Evolutionary conservation across 2,888 invertebrate genomes (phyloP).

Genomic region (Ptilodon capucinus): DNA sequence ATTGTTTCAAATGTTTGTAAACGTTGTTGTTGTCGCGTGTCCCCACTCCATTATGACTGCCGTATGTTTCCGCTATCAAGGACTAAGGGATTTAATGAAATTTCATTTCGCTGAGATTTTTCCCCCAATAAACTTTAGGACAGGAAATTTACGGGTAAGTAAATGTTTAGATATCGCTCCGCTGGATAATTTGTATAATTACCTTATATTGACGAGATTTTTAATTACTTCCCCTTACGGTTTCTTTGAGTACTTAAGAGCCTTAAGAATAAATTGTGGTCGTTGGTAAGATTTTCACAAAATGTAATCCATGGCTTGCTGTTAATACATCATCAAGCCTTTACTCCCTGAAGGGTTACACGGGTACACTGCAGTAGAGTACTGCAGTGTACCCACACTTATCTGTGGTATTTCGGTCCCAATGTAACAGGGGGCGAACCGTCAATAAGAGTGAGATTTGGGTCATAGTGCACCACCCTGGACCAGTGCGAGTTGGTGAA

Average conservation of each 20-base stretch:
- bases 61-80: conserved; percentile 23
- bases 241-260: conserved; percentile 4
- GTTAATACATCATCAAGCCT: too few relatives aligned
- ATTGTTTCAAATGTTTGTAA: too few relatives aligned
- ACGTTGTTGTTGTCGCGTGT: too few relatives aligned
- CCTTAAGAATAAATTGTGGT: conserved; percentile 2
- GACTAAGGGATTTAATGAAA: conserved; percentile 38
- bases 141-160: conserved; percentile 38
- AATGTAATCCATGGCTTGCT: neutral
- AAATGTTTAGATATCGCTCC: conserved; percentile 33
- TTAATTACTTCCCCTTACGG: conserved; percentile 27
- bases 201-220: conserved; percentile 29
- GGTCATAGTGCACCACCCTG: too few relatives aligned
- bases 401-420: too few relatives aligned
- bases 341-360: too few relatives aligned
- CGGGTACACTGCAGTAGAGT: too few relatives aligned
- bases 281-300: neutral
- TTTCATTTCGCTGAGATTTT: conserved; percentile 39
- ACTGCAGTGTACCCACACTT: too few relatives aligned
- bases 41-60: neutral
- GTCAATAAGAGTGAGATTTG: too few relatives aligned
- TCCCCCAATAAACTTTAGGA: conserved; percentile 37
- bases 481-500: too few relatives aligned
- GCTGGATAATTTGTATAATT: conserved; percentile 28
- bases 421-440: too few relatives aligned